Evolutionary conservation across 2,888 invertebrate genomes (phyloP), one percentile per base, ranked within the genome.

Genomic region (Creontiades dilutus): DNA sequence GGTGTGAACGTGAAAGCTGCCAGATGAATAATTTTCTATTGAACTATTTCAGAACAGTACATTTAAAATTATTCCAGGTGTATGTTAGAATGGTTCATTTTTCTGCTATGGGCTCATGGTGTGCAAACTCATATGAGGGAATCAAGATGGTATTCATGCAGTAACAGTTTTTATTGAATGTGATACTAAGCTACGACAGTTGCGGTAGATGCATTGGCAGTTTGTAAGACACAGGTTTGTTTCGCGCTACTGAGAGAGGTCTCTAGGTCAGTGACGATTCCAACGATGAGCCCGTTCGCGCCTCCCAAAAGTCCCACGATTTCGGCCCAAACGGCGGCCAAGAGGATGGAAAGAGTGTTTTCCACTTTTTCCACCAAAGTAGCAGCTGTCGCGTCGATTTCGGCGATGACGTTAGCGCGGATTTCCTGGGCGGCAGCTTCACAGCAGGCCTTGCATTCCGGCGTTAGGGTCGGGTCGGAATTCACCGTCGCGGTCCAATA

Each of bases 381-480:
- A 9, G 7, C 13, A 14, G 46, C 46, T 16, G 37, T 46, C 14
- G 11, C 46, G 78, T 78, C 78, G 78, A 78, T 78, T 19, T 78
- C n/a, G 4, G 46, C 46, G 46, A 46, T 14, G 19, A 37, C n/a
- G 16, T 46, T 19, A 46, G 19, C 78, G n/a, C 78, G 37, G 78
- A 47, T 78, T 47, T 37, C 46, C 16, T 78, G 0, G 78, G 46
- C 78, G 4, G 9, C 16, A 16, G 37, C 78, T 4, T 37, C 78
- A 19, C 37, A 46, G 78, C 78, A 78, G 0, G 37, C 46, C 46
- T 78, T 78, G 78, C 78, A 78, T 46, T 78, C 78, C 0, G 78
- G 46, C 4, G 78, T 78, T 19, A 78, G 78, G 4, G 3, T 13
- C 3, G 78, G 78, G 46, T 78, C 78, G 46, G 47, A 7, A 46